phyloP scores from a whole-genome alignment of 2,797 vertebrate genomes.

The Dendrocincla fuliginosa region DNA sequence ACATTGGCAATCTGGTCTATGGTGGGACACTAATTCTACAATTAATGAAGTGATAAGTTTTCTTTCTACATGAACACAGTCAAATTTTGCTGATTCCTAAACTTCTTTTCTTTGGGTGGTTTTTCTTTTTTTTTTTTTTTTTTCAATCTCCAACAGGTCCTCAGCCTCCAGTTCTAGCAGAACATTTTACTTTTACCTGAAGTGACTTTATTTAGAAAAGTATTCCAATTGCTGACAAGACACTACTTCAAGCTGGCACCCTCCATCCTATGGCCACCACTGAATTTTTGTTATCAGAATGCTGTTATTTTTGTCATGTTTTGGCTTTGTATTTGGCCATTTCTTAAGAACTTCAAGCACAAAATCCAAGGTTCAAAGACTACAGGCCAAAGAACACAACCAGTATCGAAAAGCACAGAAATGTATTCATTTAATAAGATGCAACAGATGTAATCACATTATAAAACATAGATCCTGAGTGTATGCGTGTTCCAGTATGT shows the following conservation, averaged over 20 bases:
- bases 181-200: neutral
- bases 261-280: neutral
- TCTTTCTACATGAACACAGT: neutral
- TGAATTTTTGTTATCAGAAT: neutral
- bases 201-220: neutral
- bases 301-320: neutral
- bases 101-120: too few relatives aligned
- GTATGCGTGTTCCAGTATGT: fast-evolving
- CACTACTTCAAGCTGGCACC: neutral
- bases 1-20: neutral
- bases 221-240: neutral
- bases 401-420: neutral
- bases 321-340: neutral
- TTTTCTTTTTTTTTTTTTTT: neutral
- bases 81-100: neutral
- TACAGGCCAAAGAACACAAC: neutral
- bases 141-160: neutral
- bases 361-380: neutral
- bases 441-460: neutral
- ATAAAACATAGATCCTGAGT: neutral
- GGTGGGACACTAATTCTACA: fast-evolving
- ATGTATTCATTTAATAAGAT: neutral
- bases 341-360: neutral
- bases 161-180: neutral
- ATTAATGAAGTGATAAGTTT: neutral